phyloP scores from a whole-genome alignment of 2,113 vertebrate genomes.

The Ochotona princeps region DNA sequence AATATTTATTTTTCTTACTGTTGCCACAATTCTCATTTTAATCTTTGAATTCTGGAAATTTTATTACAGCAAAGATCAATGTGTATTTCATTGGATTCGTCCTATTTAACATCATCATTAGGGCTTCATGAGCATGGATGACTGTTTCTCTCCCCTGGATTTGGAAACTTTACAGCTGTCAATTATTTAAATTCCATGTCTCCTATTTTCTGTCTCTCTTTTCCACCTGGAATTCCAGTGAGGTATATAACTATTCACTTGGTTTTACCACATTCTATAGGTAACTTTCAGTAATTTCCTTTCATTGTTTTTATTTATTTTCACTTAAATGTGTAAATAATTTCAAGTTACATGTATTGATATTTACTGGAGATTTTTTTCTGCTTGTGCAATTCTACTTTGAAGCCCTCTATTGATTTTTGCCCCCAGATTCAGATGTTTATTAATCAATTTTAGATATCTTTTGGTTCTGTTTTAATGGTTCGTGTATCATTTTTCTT shows the following conservation, averaged over 20 bases:
- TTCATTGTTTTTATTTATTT: neutral
- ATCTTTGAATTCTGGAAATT: neutral
- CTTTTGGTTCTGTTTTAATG: neutral
- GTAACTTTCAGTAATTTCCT: neutral
- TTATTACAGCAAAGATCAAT: neutral
- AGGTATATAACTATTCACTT: neutral
- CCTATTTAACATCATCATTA: neutral
- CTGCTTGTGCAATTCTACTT: neutral
- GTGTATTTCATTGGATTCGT: neutral
- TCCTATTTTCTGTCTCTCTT: neutral
- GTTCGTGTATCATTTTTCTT: neutral
- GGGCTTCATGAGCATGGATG: neutral
- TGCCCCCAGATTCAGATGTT: neutral
- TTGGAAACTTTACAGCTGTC: neutral
- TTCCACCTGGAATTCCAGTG: neutral
- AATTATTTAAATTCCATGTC: neutral
- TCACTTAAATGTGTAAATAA: neutral
- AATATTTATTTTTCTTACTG: neutral
- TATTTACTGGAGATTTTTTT: neutral
- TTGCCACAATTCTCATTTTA: neutral
- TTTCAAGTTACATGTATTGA: neutral
- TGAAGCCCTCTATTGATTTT: neutral
- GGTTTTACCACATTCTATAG: neutral
- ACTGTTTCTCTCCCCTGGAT: neutral
- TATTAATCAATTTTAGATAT: neutral